A percentile compares a stretch with the other conserved stretches of the same genome.
phyloP scores from a whole-genome alignment of 1,140 invertebrate genomes.

The Tetragnatha versicolor region DNA sequence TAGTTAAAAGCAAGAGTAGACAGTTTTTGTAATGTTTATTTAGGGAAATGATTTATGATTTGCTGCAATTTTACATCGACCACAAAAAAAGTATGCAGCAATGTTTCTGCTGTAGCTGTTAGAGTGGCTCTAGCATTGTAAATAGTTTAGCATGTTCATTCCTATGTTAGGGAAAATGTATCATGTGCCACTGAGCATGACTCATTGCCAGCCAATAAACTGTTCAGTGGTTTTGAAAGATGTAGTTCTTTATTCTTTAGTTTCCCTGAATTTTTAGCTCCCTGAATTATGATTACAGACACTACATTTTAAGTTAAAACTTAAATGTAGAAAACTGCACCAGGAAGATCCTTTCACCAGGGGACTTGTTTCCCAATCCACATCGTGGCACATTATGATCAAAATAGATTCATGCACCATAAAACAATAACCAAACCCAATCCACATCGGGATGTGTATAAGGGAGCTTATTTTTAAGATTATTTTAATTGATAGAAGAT shows the following conservation, averaged over 20 bases:
- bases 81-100: slow-evolving; percentile 34
- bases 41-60: slow-evolving; percentile 43
- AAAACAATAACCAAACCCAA: too few species aligned
- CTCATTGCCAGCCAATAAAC: slow-evolving; percentile 53
- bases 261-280: too few species aligned
- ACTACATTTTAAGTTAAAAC: too few species aligned
- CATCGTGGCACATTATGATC: too few species aligned
- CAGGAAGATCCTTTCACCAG: too few species aligned
- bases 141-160: slow-evolving; percentile 53
- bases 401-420: too few species aligned
- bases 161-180: slow-evolving; percentile 51
- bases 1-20: slow-evolving; percentile 20
- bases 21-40: slow-evolving; percentile 51
- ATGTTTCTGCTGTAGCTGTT: slow-evolving; percentile 52
- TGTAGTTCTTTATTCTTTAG: not conserved
- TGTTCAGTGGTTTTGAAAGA: slow-evolving; percentile 49
- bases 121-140: slow-evolving; percentile 51
- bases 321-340: too few species aligned
- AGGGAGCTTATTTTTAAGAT: too few species aligned
- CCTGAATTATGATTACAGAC: too few species aligned
- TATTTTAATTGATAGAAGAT: too few species aligned
- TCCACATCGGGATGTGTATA: too few species aligned
- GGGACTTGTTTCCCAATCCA: too few species aligned
- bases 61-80: slow-evolving; percentile 30
- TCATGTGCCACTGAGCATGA: slow-evolving; percentile 48